These are phyloP conservation scores for Phasia obesa DNA, from an alignment of 2,888 invertebrate genomes.

Conservation along the genomic window DNA sequence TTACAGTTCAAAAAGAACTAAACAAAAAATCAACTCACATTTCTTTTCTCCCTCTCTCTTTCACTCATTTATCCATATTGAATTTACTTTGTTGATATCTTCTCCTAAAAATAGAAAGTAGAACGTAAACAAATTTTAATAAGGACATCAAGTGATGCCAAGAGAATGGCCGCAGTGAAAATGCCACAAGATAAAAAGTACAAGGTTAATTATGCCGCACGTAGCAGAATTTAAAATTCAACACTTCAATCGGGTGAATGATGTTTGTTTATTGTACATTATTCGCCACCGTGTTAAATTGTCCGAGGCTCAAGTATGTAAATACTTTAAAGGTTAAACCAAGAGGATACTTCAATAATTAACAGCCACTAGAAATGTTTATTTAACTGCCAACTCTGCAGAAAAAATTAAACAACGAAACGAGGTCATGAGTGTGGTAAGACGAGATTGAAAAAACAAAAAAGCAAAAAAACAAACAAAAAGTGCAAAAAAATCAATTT, in stretches of 20 bases:
- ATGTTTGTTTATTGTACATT: conserved; percentile 17
- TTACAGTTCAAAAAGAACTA: no score
- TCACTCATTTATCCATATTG: neutral
- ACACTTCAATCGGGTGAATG: conserved; percentile 21
- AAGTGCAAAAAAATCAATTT: conserved; percentile 27
- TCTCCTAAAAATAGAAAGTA: conserved; percentile 23
- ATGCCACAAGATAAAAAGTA: conserved; percentile 29
- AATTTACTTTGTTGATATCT: neutral
- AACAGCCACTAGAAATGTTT: conserved; percentile 8
- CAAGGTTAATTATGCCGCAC: conserved; percentile 43
- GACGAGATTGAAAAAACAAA: conserved; percentile 16
- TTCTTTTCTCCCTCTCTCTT: neutral
- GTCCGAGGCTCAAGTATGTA: conserved; percentile 10
- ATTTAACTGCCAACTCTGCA: conserved; percentile 23
- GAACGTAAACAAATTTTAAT: conserved; percentile 33
- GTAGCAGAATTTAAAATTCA: conserved; percentile 45
- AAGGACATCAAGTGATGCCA: conserved; percentile 41
- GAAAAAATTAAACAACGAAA: conserved; percentile 16
- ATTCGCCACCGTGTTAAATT: conserved; percentile 29
- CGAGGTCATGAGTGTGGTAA: conserved; percentile 53
- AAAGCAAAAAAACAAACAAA: neutral
- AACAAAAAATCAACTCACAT: no score
- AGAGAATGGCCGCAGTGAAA: conserved; percentile 52
- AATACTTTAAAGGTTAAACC: conserved; percentile 38
- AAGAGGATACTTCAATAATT: conserved; percentile 46